Evolutionary conservation across 2,888 invertebrate species (phyloP), one percentile per base, ranked within the genome.

Genomic region (Petrophora chlorosata): DNA sequence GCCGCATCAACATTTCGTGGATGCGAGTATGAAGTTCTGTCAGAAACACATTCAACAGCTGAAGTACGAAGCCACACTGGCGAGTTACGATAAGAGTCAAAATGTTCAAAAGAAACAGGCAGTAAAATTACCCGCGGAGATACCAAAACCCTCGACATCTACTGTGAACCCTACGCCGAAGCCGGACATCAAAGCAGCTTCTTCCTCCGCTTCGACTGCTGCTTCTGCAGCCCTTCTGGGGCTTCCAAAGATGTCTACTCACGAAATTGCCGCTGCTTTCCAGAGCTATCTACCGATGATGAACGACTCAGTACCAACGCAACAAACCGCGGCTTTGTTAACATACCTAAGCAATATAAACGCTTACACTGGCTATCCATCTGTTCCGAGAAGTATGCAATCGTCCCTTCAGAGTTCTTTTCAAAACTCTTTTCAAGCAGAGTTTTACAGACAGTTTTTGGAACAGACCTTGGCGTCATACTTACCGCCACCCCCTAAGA

Each of bases 1-100:
- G 46, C n/a, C 48, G 3, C 32, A 48, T 19, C 42, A 48, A 16
- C 94, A 94, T 67, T 79, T 92, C 5, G 82, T 94, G 3, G 95
- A 95, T 61, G 78, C 93, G 23, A 95, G 94, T 34, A 88, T 94
- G 58, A 95, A 94, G 73, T 93, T 93, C 64, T 95, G 95, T 65
- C 92, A 94, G 56, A 93, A 93, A 63, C 86, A 93, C 56, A 91
- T 92, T 44, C 83, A 91, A 13, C 82, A 89, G 0, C 87, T 92
- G 50, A 94, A 92, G 72, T 90, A 92, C 42, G 88, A 91, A 51
- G 88, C 91, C 3, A 89, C 82, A 2, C 71, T 76, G 46, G 82
- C 83, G 0, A 79, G 75, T 62, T 54, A 82, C 36, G 85, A 86
- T 35, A 87, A 85, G 53, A 77, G 59, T 48, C 82, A 85, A 52